phyloP scores from a whole-genome alignment of 2,797 vertebrate species.

The Pagetopsis macropterus region DNA sequence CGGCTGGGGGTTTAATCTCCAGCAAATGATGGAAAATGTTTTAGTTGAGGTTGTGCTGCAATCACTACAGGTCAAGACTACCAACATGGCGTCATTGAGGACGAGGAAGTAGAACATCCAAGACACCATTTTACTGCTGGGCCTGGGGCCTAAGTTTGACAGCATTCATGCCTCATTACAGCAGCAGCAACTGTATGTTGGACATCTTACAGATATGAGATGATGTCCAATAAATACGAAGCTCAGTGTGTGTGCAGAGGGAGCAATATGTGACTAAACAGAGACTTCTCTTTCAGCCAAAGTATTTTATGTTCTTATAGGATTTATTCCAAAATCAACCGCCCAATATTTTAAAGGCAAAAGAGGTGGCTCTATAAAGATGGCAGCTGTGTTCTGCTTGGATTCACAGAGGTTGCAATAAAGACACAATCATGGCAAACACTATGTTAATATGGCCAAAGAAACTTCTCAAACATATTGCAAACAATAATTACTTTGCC shows the following conservation, averaged over 20 bases:
- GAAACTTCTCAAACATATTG: not conserved
- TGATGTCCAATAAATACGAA: slow-evolving; percentile 24
- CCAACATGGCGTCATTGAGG: slow-evolving; percentile 48
- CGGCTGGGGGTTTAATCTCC: slow-evolving; percentile 11
- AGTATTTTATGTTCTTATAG: not conserved
- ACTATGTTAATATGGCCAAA: not conserved
- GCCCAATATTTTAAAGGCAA: not conserved
- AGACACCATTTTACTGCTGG: slow-evolving; percentile 39
- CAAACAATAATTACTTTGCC: not conserved
- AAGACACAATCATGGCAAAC: not conserved
- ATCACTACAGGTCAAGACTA: slow-evolving; percentile 17
- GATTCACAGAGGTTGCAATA: not conserved
- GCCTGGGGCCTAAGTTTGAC: slow-evolving; percentile 23
- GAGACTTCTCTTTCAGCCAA: slow-evolving; percentile 6
- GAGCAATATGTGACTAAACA: not conserved
- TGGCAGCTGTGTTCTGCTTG: not conserved
- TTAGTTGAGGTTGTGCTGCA: not conserved
- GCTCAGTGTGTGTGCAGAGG: slow-evolving; percentile 8
- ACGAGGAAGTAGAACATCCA: slow-evolving; percentile 36
- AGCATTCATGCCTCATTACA: slow-evolving; percentile 32
- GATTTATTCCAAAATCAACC: not conserved
- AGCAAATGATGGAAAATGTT: not conserved
- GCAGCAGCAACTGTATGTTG: slow-evolving; percentile 30
- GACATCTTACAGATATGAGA: slow-evolving; percentile 45
- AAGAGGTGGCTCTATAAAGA: not conserved